phyloP scores from a whole-genome alignment of 2,797 vertebrate species.

The Clarias fuscus region DNA sequence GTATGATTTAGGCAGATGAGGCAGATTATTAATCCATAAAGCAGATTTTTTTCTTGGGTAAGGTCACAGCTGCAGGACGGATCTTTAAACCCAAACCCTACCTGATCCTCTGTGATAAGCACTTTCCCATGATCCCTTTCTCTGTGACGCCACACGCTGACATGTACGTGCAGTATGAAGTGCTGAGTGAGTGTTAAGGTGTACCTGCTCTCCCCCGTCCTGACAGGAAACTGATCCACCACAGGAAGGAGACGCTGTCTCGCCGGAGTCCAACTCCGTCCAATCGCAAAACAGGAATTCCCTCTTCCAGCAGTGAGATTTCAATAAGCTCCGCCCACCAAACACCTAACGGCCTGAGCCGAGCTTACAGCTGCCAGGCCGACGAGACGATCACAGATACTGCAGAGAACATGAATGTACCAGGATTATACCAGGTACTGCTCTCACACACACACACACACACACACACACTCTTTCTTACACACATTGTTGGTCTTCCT shows the following conservation, averaged over 20 bases:
- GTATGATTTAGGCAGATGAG: no score
- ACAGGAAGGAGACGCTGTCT: constrained; percentile 93
- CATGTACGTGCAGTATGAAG: background rate
- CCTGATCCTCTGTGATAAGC: no score
- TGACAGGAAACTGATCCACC: constrained; percentile 92
- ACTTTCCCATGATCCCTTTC: background rate
- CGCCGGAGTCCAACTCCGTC: constrained; percentile 81
- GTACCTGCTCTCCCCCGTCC: constrained; percentile 3
- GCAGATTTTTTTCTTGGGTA: no score
- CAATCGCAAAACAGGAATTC: constrained; percentile 75
- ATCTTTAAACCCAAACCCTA: no score
- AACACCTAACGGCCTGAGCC: constrained; percentile 85
- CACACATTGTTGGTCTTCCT: background rate
- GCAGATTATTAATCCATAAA: no score
- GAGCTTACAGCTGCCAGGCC: constrained; percentile 81
- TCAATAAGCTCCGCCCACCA: constrained; percentile 79
- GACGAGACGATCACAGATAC: constrained; percentile 82
- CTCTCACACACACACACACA: background rate
- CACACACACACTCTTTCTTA: background rate
- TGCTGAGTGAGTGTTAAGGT: background rate
- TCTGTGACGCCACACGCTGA: background rate
- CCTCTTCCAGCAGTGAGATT: constrained; percentile 86
- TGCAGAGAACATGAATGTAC: constrained; percentile 69
- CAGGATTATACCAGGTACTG: constrained; percentile 85
- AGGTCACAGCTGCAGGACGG: no score